These are phyloP conservation scores for Condylura cristata DNA, from an alignment of 2,113 vertebrate species.

Conservation along the genomic window DNA sequence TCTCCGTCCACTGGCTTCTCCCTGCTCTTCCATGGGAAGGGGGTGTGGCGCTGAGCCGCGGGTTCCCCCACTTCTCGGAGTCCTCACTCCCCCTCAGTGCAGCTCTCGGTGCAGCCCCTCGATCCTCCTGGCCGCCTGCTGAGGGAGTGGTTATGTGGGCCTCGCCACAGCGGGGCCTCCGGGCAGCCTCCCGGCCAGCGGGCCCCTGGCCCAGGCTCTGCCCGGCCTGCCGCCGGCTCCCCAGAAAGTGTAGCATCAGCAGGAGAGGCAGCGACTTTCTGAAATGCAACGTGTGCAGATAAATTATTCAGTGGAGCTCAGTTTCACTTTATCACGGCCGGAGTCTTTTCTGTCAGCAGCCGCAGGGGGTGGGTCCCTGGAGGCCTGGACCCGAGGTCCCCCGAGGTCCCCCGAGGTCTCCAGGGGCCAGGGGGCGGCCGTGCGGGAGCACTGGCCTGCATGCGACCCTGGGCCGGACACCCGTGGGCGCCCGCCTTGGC, in stretches of 20 bases:
- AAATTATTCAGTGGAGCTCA: conserved; percentile 68
- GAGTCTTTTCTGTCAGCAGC: conserved; percentile 63
- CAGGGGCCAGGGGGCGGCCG: too few relatives aligned
- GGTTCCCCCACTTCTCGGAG: background rate
- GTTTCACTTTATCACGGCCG: conserved; percentile 63
- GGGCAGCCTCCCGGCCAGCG: fast-evolving
- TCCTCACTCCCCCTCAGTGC: background rate
- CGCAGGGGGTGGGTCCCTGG: background rate
- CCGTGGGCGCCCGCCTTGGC: background rate
- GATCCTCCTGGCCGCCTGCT: too few relatives aligned
- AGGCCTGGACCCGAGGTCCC: background rate
- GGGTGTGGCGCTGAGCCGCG: fast-evolving
- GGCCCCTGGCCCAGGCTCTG: background rate
- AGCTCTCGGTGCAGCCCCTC: too few relatives aligned
- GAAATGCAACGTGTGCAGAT: conserved; percentile 49
- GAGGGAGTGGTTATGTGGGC: background rate
- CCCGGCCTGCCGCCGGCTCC: background rate
- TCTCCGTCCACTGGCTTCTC: background rate
- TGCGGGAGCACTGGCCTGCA: too few relatives aligned
- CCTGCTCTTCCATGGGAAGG: fast-evolving
- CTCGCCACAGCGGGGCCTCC: background rate
- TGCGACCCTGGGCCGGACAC: too few relatives aligned
- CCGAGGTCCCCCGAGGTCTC: too few relatives aligned
- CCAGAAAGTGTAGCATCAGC: conserved; percentile 55
- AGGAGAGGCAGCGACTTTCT: conserved; percentile 42